Evolutionary conservation across 2,888 invertebrate species (phyloP).

Genomic region (Dolichomitus sp.): DNA sequence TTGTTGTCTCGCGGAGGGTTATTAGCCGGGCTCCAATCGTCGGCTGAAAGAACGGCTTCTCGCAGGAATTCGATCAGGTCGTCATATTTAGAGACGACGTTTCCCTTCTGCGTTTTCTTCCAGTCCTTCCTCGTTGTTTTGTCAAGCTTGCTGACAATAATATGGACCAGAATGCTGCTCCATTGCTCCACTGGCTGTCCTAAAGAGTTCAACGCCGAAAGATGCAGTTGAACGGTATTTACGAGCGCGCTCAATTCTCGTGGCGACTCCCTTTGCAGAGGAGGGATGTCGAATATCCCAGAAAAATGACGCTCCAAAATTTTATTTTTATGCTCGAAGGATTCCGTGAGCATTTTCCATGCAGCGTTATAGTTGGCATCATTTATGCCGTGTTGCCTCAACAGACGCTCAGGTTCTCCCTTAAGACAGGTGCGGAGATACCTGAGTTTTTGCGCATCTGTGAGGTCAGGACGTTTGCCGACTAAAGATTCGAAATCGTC

Average conservation of each 20-base stretch:
- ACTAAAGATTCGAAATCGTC: conserved; percentile 4
- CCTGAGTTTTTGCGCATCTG: too few relatives aligned
- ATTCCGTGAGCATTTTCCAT: conserved; percentile 11
- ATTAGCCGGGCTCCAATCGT: neutral
- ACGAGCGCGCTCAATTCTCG: too few relatives aligned
- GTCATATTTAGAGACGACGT: conserved; percentile 6
- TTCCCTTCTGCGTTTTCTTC: conserved; percentile 27
- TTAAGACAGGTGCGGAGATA: conserved; percentile 13
- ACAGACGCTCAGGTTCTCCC: conserved; percentile 18
- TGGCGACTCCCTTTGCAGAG: too few relatives aligned
- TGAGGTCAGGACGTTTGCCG: too few relatives aligned
- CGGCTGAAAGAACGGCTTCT: conserved; percentile 7
- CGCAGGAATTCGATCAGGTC: conserved; percentile 40
- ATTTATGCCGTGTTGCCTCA: neutral
- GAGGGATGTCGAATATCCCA: too few relatives aligned
- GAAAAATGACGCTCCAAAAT: too few relatives aligned
- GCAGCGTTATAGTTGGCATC: conserved; percentile 3
- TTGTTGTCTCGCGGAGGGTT: neutral
- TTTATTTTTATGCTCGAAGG: conserved; percentile 24
- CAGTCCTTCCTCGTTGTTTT: too few relatives aligned
- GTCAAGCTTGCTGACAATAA: too few relatives aligned
- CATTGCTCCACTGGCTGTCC: too few relatives aligned
- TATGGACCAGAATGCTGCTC: too few relatives aligned
- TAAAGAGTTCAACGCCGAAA: too few relatives aligned
- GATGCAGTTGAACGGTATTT: too few relatives aligned